phyloP scores from a whole-genome alignment of 2,113 vertebrate species.

The Passer domesticus region DNA sequence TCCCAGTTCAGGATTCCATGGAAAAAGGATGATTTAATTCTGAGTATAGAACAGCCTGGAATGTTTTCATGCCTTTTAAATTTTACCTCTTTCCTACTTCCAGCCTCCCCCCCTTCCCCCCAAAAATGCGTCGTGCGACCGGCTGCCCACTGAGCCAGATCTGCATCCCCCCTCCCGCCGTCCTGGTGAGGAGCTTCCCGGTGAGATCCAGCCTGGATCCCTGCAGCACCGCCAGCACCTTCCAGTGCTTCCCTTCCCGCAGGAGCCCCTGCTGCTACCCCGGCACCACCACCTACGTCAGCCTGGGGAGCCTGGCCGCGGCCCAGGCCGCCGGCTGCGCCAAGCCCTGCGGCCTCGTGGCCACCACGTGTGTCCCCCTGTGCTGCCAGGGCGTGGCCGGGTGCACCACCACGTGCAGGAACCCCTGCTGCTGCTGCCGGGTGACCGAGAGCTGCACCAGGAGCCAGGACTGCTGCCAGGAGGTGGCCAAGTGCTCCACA shows the following conservation, averaged over 20 bases:
- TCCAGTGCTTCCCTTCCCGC: accelerated
- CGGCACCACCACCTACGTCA: background rate
- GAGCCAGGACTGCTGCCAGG: accelerated
- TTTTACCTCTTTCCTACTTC: background rate
- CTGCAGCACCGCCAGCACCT: accelerated
- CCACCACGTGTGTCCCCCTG: accelerated
- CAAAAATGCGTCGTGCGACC: background rate
- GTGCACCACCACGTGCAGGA: accelerated
- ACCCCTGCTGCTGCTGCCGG: background rate
- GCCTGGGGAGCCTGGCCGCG: background rate
- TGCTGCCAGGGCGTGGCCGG: accelerated
- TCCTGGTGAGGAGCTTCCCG: background rate
- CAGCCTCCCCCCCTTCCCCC: background rate
- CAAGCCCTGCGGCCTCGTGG: background rate
- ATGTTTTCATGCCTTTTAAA: background rate
- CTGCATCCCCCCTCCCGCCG: background rate
- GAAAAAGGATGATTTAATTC: background rate
- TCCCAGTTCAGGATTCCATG: accelerated
- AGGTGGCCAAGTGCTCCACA: background rate
- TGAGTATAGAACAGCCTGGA: accelerated
- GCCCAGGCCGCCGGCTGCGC: accelerated
- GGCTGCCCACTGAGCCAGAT: background rate
- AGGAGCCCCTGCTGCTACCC: background rate
- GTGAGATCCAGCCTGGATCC: accelerated
- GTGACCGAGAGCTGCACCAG: background rate